These are phyloP conservation scores for Anguilla pacifica DNA, from an alignment of 2,797 vertebrate species.

Conservation along the genomic window DNA sequence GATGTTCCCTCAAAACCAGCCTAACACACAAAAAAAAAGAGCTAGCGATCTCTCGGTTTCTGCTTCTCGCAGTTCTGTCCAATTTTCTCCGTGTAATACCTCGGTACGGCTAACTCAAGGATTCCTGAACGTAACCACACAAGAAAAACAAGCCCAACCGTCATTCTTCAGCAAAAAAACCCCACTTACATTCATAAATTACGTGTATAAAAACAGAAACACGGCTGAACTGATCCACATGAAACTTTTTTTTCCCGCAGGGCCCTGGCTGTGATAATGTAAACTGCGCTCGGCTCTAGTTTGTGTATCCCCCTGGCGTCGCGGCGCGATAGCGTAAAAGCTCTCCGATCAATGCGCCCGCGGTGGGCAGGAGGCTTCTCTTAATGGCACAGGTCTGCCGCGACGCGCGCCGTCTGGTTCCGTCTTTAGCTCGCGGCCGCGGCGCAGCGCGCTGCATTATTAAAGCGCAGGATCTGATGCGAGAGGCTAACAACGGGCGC, in stretches of 20 bases:
- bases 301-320: not conserved
- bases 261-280: not conserved
- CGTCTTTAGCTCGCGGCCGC: not conserved
- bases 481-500: not conserved
- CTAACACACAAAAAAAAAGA: not conserved
- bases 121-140: not conserved
- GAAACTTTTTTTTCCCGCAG: not conserved
- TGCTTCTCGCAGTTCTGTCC: not conserved
- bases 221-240: not conserved
- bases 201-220: not conserved
- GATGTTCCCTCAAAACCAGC: not conserved
- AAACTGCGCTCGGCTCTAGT: not conserved
- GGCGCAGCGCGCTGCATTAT: constrained; percentile 3
- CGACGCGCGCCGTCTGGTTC: not conserved
- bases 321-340: not conserved
- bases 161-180: not conserved
- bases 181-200: not conserved
- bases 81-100: not conserved
- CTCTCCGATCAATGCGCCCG: not conserved
- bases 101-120: not conserved
- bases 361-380: not conserved
- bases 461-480: not conserved
- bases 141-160: not conserved
- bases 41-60: not conserved
- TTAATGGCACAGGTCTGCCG: constrained; percentile 8